Evolutionary conservation across 2,888 invertebrate species (phyloP), one percentile per base, ranked within the genome.

Genomic region (Horisme vitalbata): DNA sequence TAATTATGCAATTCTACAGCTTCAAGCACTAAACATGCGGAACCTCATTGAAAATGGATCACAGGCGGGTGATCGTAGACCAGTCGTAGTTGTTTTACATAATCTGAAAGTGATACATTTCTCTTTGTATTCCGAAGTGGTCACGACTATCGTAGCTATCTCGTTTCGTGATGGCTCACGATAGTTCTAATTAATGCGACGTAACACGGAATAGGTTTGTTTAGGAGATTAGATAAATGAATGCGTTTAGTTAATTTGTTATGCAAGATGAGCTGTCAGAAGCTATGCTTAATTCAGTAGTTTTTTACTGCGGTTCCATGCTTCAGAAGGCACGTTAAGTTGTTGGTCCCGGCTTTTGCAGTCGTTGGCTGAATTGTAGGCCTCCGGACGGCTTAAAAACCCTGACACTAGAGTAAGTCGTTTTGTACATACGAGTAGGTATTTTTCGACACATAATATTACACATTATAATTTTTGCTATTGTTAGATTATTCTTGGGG

Each of bases 51-150:
- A 34, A 21, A 36, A 44, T 47, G 45, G 20, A 51, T 50, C 46
- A 52, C 41, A 21, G 38, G 33, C n/a, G 28, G 10, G 10, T 10
- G 13, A 32, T 43, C 27, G 20, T 11, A 26, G 30, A 3, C 12
- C 32, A 12, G 24, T 18, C 18, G 1, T 5, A 18, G n/a, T n/a
- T 37, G 33, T 34, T 64, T 62, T 81, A 79, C 67, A 65, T 77
- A 81, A 83, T 65, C 68, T 63, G 80, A 81, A 81, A 84, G 80
- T 68, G 73, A 77, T 82, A 79, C 69, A 74, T 71, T 75, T 71
- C 62, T 60, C 61, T 63, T 65, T 51, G 55, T 59, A 65, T 68
- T 70, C 67, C 44, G 55, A 62, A 64, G 73, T 35, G 65, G 79
- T 83, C 84, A 84, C 83, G 84, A 71, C 65, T 39, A 44, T 32